Evolutionary conservation across 2,113 vertebrate species (phyloP).

Genomic region (Actenoides hombroni): DNA sequence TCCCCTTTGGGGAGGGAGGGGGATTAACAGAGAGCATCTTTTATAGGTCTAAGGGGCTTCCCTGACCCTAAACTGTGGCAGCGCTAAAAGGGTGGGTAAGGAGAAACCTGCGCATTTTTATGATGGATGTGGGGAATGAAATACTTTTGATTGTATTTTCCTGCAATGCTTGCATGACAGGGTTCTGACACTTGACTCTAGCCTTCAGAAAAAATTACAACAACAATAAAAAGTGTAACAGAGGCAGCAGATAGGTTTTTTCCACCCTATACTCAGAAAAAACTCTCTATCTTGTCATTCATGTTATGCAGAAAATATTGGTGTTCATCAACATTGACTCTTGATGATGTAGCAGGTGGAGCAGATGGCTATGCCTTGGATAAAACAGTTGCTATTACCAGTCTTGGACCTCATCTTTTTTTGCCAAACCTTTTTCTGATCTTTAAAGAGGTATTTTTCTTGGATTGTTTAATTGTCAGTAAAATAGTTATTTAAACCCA

Average conservation of each 20-base stretch:
- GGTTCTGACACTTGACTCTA: not conserved
- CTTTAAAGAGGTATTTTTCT: not conserved
- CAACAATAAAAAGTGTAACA: not conserved
- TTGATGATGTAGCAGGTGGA: not conserved
- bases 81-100: not conserved
- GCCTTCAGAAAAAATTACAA: not conserved
- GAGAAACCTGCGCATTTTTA: not conserved
- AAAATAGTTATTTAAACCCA: not conserved
- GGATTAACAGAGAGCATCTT: too few species aligned
- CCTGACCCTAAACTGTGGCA: too few species aligned
- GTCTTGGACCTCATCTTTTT: not conserved
- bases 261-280: not conserved
- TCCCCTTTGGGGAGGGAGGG: too few species aligned
- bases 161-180: not conserved
- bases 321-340: not conserved
- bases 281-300: not conserved
- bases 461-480: not conserved
- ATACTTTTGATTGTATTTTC: not conserved
- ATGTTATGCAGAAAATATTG: not conserved
- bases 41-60: too few species aligned
- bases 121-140: not conserved
- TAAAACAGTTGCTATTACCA: not conserved
- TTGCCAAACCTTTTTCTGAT: not conserved
- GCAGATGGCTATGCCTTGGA: fast-evolving
- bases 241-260: not conserved